These are phyloP conservation scores for Melanogrammus aeglefinus DNA, from an alignment of 2,797 vertebrate genomes.

Conservation along the genomic window DNA sequence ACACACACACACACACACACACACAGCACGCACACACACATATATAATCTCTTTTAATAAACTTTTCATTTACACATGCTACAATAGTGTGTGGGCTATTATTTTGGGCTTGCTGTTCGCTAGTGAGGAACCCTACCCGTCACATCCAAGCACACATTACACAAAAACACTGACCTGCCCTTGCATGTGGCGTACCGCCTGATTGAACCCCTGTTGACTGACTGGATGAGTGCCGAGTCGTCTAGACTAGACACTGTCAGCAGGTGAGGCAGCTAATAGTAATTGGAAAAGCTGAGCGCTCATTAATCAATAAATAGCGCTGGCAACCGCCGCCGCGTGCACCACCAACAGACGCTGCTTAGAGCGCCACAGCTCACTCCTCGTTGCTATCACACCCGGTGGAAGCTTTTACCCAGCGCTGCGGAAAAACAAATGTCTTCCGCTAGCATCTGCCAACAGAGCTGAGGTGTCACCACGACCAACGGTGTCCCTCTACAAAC, in stretches of 20 bases:
- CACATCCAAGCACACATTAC: too few relatives aligned
- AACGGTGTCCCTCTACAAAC: background rate
- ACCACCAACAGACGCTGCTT: background rate
- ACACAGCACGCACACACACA: background rate
- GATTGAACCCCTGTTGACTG: background rate
- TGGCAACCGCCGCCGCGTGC: background rate
- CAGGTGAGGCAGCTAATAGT: background rate
- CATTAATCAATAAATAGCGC: background rate
- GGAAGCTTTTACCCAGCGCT: too few relatives aligned
- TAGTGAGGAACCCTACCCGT: background rate
- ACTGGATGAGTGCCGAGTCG: background rate
- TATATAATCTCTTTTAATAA: background rate
- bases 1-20: background rate
- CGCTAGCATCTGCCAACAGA: too few relatives aligned
- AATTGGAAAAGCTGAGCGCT: background rate
- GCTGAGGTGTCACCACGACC: too few relatives aligned
- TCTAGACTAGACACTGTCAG: background rate
- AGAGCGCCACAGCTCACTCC: background rate
- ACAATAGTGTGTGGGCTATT: background rate
- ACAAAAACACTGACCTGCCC: background rate
- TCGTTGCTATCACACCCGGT: background rate
- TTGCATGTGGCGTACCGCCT: background rate
- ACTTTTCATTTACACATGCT: too few relatives aligned
- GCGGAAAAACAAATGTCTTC: background rate
- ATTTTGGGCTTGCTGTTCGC: background rate